These are phyloP conservation scores for Lemur catta DNA, from an alignment of 2,797 vertebrate genomes.

Conservation along the genomic window DNA sequence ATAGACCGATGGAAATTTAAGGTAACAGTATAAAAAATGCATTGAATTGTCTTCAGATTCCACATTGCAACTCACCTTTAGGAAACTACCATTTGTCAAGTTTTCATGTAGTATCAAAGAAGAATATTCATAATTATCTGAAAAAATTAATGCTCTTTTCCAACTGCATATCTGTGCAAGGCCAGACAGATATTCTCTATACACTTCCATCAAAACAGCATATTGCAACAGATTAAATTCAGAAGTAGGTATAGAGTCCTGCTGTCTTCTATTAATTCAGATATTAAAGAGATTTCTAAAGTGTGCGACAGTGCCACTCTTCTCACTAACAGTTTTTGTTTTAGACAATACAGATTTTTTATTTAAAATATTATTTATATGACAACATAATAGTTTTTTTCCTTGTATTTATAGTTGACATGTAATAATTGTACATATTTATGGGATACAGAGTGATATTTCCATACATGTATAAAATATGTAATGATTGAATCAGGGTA, in stretches of 20 bases:
- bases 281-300: not conserved
- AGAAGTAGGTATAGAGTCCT: not conserved
- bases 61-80: too few relatives aligned
- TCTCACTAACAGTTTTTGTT: not conserved
- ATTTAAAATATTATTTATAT: not conserved
- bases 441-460: too few relatives aligned
- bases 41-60: not conserved
- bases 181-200: not conserved
- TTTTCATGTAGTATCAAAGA: not conserved
- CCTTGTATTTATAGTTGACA: too few relatives aligned
- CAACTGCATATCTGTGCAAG: not conserved
- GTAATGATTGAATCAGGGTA: too few relatives aligned
- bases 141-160: constrained; percentile 3
- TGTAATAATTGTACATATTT: too few relatives aligned
- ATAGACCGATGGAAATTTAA: not conserved
- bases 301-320: not conserved
- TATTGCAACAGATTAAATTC: not conserved
- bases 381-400: not conserved
- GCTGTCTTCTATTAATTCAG: not conserved
- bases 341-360: not conserved
- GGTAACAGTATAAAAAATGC: not conserved
- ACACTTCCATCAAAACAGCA: not conserved
- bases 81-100: too few relatives aligned
- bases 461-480: too few relatives aligned
- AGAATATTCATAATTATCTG: not conserved